phyloP scores from a whole-genome alignment of 2,113 vertebrate species.

The Panthera leo region DNA sequence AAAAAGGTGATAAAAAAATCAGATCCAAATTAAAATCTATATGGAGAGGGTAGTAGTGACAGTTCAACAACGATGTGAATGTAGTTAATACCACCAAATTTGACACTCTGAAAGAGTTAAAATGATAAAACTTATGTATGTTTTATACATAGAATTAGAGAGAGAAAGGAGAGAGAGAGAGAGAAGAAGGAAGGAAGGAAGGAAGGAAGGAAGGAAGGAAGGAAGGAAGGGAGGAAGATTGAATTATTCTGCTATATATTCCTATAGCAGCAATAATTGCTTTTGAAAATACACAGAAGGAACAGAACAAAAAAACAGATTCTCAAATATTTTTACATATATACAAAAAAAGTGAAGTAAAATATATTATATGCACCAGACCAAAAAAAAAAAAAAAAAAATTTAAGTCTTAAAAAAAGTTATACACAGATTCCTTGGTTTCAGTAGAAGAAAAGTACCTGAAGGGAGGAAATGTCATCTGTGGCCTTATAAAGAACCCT shows the following conservation, averaged over 20 bases:
- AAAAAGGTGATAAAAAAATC: not conserved
- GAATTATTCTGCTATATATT: not conserved
- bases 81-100: not conserved
- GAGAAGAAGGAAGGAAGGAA: not conserved
- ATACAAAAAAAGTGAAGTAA: not conserved
- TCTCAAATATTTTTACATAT: not conserved
- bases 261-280: not conserved
- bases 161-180: not conserved
- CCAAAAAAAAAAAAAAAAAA: not conserved
- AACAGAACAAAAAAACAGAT: not conserved
- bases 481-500: not conserved
- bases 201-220: no score
- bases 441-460: conserved; percentile 16
- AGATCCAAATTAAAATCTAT: not conserved
- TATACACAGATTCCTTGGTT: not conserved
- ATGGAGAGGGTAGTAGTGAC: not conserved
- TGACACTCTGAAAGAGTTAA: not conserved
- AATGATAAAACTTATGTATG: not conserved
- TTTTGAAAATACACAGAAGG: not conserved
- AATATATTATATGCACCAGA: not conserved
- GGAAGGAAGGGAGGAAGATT: not conserved
- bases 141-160: not conserved
- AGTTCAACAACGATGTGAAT: not conserved
- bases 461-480: not conserved
- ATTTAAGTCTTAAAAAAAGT: not conserved